phyloP scores from a whole-genome alignment of 2,113 vertebrate genomes.

The Oncorhynchus tshawytscha region DNA sequence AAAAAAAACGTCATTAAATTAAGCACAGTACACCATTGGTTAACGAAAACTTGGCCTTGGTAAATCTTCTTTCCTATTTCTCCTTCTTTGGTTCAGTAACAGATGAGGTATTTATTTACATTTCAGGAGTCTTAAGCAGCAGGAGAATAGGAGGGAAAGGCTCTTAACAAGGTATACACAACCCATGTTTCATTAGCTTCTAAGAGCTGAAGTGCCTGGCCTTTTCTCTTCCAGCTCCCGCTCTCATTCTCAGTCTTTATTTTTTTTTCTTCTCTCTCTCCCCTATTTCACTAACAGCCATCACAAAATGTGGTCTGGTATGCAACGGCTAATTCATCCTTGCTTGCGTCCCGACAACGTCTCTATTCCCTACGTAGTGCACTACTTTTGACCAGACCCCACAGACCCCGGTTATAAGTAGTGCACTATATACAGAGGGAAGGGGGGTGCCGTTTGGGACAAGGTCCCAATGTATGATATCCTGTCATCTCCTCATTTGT shows the following conservation, averaged over 20 bases:
- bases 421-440: too few relatives aligned
- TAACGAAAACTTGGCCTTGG: conserved; percentile 15
- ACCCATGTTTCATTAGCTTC: conserved; percentile 55
- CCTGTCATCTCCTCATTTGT: conserved; percentile 86
- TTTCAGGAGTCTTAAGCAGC: conserved; percentile 50
- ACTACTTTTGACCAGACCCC: too few relatives aligned
- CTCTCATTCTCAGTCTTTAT: background rate
- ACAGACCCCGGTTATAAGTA: too few relatives aligned
- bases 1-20: background rate
- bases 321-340: conserved; percentile 86
- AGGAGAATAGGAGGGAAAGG: conserved; percentile 57
- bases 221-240: conserved; percentile 49
- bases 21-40: background rate
- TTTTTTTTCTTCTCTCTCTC: background rate
- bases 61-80: conserved; percentile 45
- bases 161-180: conserved; percentile 70
- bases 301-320: conserved; percentile 75
- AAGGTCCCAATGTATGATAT: conserved; percentile 75
- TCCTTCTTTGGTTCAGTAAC: conserved; percentile 25
- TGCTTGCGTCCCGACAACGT: too few relatives aligned
- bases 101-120: conserved; percentile 68
- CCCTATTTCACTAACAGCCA: conserved; percentile 61
- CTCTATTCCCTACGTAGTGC: too few relatives aligned
- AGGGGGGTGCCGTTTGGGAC: too few relatives aligned
- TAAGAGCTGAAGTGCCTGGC: conserved; percentile 51